Percentiles rank a stretch among this genome's conserved stretches.
Evolutionary conservation across 2,797 vertebrate genomes (phyloP).

Genomic region (Poecile montanus): DNA sequence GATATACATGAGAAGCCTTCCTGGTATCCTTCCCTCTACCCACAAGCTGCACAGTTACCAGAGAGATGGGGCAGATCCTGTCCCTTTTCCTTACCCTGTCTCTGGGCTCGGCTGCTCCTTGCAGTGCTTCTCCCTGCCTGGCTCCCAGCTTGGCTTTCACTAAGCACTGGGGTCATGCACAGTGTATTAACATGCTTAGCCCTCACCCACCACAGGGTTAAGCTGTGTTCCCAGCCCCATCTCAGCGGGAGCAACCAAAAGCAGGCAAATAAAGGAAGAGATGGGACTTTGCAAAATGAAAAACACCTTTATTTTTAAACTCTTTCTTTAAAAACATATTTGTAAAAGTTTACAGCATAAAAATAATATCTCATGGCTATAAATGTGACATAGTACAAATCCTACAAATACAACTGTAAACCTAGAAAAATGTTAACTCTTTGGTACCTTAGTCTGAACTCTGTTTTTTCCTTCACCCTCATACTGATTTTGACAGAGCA

Average conservation of each 20-base stretch:
- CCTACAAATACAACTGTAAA: conserved; percentile 77
- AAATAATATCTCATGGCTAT: conserved; percentile 75
- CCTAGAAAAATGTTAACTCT: conserved; percentile 76
- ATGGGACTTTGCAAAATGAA: conserved; percentile 65
- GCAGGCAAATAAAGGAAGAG: neutral
- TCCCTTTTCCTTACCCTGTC: neutral
- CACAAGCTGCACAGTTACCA: neutral
- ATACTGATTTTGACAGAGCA: neutral
- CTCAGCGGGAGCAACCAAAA: neutral
- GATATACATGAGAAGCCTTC: neutral
- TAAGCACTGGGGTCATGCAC: conserved; percentile 15
- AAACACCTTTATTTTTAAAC: conserved; percentile 79
- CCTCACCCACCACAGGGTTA: neutral
- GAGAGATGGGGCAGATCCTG: neutral
- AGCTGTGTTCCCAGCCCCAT: neutral
- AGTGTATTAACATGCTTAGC: conserved; percentile 53
- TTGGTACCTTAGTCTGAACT: conserved; percentile 75
- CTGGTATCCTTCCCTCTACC: neutral
- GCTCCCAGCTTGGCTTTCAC: conserved; percentile 3
- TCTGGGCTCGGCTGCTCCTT: neutral
- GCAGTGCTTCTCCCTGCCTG: conserved; percentile 7
- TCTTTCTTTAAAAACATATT: conserved; percentile 71
- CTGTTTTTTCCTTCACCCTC: neutral
- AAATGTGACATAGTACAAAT: conserved; percentile 74
- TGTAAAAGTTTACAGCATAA: conserved; percentile 74